Conservation (phyloP, 2,888 invertebrate genomes). For the Ophion slaviceki region DNA sequence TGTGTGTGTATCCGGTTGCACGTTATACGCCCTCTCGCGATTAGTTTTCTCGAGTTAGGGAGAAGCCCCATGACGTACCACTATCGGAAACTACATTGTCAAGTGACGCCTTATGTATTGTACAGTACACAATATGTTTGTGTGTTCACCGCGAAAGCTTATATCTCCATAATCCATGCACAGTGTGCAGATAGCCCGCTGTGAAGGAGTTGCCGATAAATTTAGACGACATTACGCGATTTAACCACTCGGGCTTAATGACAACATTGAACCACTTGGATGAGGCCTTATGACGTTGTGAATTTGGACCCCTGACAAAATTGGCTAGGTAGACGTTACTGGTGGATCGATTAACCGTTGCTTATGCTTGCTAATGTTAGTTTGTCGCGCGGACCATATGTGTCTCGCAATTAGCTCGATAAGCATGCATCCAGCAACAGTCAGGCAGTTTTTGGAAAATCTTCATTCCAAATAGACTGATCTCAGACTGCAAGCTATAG, state of each 20-base stretch:
- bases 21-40: slow-evolving; percentile 38
- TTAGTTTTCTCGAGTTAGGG: slow-evolving; percentile 37
- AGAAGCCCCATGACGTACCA: slow-evolving; percentile 25
- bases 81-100: slow-evolving; percentile 20
- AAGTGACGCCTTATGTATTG: slow-evolving; percentile 18
- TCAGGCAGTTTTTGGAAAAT: background rate
- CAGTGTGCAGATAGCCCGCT: background rate
- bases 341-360: background rate
- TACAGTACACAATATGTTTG: background rate
- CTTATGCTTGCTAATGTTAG: background rate
- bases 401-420: background rate
- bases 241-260: background rate
- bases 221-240: slow-evolving; percentile 8
- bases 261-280: background rate
- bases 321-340: background rate
- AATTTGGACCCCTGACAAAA: background rate
- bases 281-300: background rate
- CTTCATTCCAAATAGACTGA: background rate
- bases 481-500: background rate
- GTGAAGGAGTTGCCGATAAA: slow-evolving; percentile 1
- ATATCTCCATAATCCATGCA: slow-evolving; percentile 16
- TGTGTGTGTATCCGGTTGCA: slow-evolving; percentile 52
- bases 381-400: background rate
- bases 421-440: background rate
- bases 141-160: background rate